phyloP scores from a whole-genome alignment of 1,140 invertebrate species.

The Gryllus bimaculatus region DNA sequence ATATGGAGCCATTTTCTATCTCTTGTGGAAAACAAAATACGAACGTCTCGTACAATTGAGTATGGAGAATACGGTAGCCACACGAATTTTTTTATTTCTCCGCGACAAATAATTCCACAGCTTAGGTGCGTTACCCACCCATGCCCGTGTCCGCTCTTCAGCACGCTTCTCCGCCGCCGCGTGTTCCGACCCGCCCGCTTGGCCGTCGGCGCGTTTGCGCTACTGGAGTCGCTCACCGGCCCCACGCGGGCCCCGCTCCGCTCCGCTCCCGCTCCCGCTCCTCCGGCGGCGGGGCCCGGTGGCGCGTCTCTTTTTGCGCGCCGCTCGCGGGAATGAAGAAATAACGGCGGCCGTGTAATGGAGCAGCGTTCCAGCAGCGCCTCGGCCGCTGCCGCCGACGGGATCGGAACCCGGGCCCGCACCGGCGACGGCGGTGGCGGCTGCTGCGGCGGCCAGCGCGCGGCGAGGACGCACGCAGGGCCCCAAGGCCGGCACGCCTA shows the following conservation, averaged over 20 bases:
- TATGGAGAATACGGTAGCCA: too few species aligned
- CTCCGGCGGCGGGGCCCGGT: too few species aligned
- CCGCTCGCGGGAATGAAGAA: background rate
- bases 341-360: background rate
- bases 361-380: background rate
- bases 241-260: too few species aligned
- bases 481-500: background rate
- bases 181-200: background rate
- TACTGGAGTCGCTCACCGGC: background rate
- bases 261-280: too few species aligned
- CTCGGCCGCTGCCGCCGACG: background rate
- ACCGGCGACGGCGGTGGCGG: too few species aligned
- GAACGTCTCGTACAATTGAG: too few species aligned
- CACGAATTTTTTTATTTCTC: too few species aligned
- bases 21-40: too few species aligned
- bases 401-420: background rate
- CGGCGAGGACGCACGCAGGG: background rate
- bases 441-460: too few species aligned
- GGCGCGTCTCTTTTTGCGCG: background rate
- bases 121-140: background rate
- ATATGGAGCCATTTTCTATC: too few species aligned
- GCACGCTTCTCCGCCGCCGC: too few species aligned
- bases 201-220: background rate
- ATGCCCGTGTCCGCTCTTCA: background rate
- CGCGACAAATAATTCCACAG: too few species aligned